phyloP scores from a whole-genome alignment of 2,113 vertebrate genomes.

The Rostratula benghalensis region DNA sequence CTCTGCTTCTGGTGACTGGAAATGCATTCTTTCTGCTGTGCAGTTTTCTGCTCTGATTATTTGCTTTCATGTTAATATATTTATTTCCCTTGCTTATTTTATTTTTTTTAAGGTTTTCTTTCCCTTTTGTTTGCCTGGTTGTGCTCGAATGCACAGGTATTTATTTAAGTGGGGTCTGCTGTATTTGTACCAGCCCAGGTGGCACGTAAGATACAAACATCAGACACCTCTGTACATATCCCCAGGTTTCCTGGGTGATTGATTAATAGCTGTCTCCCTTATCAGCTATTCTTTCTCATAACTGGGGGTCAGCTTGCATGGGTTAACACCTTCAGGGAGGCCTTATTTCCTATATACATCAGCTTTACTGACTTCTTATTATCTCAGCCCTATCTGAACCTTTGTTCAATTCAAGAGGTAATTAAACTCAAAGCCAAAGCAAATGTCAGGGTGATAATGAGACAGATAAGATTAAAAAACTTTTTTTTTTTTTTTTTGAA shows the following conservation, averaged over 20 bases:
- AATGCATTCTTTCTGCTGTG: slow-evolving; percentile 17
- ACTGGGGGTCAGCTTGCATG: slow-evolving; percentile 55
- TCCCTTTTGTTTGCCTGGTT: slow-evolving; percentile 55
- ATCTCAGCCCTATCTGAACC: slow-evolving; percentile 57
- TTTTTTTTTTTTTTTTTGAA: background rate
- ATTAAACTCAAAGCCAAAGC: slow-evolving; percentile 76
- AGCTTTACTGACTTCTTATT: slow-evolving; percentile 56
- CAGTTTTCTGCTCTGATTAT: background rate
- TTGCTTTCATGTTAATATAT: slow-evolving; percentile 14
- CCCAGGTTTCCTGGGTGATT: slow-evolving; percentile 17
- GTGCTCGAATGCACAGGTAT: slow-evolving; percentile 75
- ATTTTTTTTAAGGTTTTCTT: background rate
- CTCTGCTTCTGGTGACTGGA: background rate
- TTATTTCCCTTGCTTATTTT: slow-evolving; percentile 49
- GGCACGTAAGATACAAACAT: slow-evolving; percentile 73
- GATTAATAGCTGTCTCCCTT: slow-evolving; percentile 61
- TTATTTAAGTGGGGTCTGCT: slow-evolving; percentile 69
- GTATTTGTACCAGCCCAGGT: slow-evolving; percentile 73
- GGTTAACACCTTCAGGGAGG: slow-evolving; percentile 65
- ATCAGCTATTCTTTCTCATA: slow-evolving; percentile 47
- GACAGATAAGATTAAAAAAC: slow-evolving; percentile 45
- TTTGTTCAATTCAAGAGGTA: slow-evolving; percentile 74
- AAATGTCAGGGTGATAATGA: slow-evolving; percentile 78
- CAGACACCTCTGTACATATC: slow-evolving; percentile 56
- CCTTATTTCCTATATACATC: slow-evolving; percentile 53